Evolutionary conservation across 1,140 invertebrate species (phyloP).

Genomic region (Heliconius eleuchia): DNA sequence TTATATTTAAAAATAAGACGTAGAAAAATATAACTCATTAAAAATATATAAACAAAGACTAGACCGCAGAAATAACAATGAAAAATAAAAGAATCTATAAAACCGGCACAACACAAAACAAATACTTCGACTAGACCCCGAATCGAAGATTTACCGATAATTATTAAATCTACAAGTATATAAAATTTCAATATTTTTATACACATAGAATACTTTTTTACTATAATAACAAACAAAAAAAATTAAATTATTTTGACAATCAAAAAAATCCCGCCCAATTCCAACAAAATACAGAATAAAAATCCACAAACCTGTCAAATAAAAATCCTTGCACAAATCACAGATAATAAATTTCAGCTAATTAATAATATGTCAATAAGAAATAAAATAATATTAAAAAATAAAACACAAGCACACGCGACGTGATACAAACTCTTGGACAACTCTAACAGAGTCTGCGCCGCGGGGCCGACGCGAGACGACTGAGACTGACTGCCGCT

Average conservation of each 20-base stretch:
- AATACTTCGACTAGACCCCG: background rate
- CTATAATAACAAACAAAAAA: background rate
- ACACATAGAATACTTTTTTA: background rate
- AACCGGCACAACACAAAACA: constrained; percentile 5
- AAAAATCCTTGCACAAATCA: constrained; percentile 50
- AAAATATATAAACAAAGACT: background rate
- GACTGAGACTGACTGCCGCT: constrained; percentile 48
- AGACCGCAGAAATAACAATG: background rate
- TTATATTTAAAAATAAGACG: background rate
- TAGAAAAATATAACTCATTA: background rate
- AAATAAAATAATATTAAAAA: constrained; percentile 46
- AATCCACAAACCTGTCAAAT: constrained; percentile 16
- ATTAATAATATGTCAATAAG: background rate
- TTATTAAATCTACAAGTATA: too few species aligned
- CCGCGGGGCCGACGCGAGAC: constrained; percentile 48
- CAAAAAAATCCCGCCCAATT: background rate
- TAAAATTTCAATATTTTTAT: too few species aligned
- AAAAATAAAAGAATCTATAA: background rate
- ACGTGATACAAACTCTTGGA: constrained; percentile 27
- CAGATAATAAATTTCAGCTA: constrained; percentile 29
- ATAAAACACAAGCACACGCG: constrained; percentile 49
- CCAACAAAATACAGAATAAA: background rate
- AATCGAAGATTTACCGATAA: background rate
- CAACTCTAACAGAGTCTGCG: constrained; percentile 44
- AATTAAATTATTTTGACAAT: background rate